Evolutionary conservation across 2,888 invertebrate species (phyloP), one percentile per base, ranked within the genome.

Genomic region (Scaeva pyrastri): DNA sequence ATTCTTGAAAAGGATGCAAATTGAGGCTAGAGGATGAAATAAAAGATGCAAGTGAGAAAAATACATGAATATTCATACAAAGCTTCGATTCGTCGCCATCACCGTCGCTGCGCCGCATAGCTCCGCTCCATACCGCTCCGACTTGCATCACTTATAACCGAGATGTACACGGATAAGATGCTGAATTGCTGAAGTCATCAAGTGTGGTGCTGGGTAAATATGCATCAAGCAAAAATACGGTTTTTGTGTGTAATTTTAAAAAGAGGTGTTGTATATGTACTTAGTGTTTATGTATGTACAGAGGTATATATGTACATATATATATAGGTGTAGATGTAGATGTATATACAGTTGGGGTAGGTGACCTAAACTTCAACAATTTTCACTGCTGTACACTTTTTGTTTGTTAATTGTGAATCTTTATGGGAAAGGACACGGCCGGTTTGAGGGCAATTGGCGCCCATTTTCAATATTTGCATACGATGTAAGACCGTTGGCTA

Each of bases 91-190:
- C n/a, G n/a, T n/a, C n/a, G n/a, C n/a, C n/a, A n/a, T n/a, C n/a
- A n/a, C n/a, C n/a, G n/a, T n/a, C n/a, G n/a, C n/a, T n/a, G n/a
- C n/a, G n/a, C n/a, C n/a, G n/a, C n/a, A n/a, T n/a, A n/a, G n/a
- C n/a, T n/a, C n/a, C n/a, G n/a, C n/a, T n/a, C n/a, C n/a, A n/a
- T n/a, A n/a, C n/a, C n/a, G n/a, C n/a, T n/a, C n/a, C n/a, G n/a
- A n/a, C n/a, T n/a, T n/a, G n/a, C n/a, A n/a, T n/a, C 31, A 31
- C 8, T 8, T 31, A 31, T 31, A 31, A 72, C 82, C 71, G 86
- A 86, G 86, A 86, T 86, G 86, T 86, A 86, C 82, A 74, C 41
- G 82, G 86, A 86, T 86, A 86, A 86, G 82, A 52, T 73, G 85
- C 80, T 73, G 85, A 81, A 50, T 80, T 76, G 80, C 66, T 71